Evolutionary conservation across 2,113 vertebrate species (phyloP).

Genomic region (Colinus virginianus): DNA sequence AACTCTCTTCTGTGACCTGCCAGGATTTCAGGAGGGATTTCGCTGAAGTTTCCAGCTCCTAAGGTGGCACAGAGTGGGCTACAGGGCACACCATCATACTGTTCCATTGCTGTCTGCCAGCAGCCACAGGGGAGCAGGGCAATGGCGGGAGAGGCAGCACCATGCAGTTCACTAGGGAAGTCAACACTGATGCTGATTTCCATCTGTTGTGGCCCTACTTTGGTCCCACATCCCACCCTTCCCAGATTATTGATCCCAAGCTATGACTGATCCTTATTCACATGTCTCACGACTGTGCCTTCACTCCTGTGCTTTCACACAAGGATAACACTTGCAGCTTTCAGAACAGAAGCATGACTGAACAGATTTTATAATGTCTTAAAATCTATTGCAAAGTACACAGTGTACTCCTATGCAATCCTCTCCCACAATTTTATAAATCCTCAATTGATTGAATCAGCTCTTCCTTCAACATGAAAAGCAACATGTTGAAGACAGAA

Average conservation of each 20-base stretch:
- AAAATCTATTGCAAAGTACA: background rate
- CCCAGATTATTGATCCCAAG: fast-evolving
- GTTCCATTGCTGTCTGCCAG: background rate
- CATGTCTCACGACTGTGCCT: background rate
- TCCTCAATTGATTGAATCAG: background rate
- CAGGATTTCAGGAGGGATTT: background rate
- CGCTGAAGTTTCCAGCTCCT: fast-evolving
- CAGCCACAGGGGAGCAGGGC: fast-evolving
- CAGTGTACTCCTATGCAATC: background rate
- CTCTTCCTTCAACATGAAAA: background rate
- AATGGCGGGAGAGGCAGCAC: background rate
- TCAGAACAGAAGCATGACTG: background rate
- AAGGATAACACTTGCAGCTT: background rate
- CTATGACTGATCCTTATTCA: background rate
- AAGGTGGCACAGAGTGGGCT: background rate
- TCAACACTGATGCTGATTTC: fast-evolving
- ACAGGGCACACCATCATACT: too few relatives aligned
- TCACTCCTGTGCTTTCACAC: fast-evolving
- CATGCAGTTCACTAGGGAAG: fast-evolving
- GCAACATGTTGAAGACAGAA: background rate
- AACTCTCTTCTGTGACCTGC: fast-evolving
- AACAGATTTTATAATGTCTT: background rate
- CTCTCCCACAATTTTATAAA: background rate
- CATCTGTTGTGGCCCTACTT: fast-evolving
- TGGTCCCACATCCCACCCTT: fast-evolving